Percentiles rank a stretch among this genome's conserved stretches.
These are phyloP conservation scores for Nowickia ferox DNA, from an alignment of 2,888 invertebrate species.

Conservation along the genomic window DNA sequence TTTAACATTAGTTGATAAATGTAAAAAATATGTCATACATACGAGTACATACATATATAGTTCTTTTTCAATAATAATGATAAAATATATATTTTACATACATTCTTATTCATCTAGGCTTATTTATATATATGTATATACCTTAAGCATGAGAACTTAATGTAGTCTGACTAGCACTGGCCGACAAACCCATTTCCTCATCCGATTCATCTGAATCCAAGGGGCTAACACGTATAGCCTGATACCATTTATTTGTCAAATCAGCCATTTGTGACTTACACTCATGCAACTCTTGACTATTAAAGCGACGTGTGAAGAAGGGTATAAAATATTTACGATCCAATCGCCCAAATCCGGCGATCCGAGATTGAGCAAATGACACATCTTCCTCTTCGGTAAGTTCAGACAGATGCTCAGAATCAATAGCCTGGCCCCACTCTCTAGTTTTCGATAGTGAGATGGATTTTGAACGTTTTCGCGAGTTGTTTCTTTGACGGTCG, in stretches of 20 bases:
- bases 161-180: constrained; percentile 78
- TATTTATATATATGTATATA: neutral
- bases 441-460: constrained; percentile 98
- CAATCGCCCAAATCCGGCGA: constrained; percentile 94
- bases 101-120: too few species aligned
- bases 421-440: constrained; percentile 98
- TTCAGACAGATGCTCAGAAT: constrained; percentile 96
- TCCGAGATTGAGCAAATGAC: constrained; percentile 89
- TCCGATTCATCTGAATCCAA: constrained; percentile 92
- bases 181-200: constrained; percentile 80
- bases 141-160: constrained; percentile 66
- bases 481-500: constrained; percentile 83
- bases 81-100: too few species aligned
- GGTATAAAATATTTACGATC: constrained; percentile 97
- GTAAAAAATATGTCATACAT: neutral
- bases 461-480: constrained; percentile 89
- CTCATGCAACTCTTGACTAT: constrained; percentile 97
- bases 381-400: constrained; percentile 97
- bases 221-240: constrained; percentile 95
- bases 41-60: too few species aligned
- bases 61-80: too few species aligned
- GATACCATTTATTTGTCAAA: constrained; percentile 98
- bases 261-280: constrained; percentile 98
- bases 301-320: constrained; percentile 97
- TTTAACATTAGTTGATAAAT: neutral